phyloP scores from a whole-genome alignment of 2,113 vertebrate genomes.

The Ophthalmolycus amberensis region DNA sequence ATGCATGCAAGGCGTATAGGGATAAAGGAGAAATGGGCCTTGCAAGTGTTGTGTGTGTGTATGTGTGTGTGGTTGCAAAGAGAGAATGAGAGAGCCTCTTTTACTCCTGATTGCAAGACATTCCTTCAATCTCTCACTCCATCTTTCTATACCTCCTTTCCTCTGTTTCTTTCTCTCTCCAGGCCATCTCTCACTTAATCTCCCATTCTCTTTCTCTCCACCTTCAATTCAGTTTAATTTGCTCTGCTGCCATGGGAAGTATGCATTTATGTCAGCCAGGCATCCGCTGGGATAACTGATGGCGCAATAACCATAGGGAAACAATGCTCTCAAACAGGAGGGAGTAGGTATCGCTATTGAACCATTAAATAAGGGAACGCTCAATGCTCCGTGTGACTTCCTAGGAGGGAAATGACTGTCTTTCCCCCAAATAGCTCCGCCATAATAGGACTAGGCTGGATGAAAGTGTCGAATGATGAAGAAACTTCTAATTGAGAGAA shows the following conservation, averaged over 20 bases:
- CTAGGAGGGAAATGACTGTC: slow-evolving; percentile 54
- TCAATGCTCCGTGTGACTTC: slow-evolving; percentile 67
- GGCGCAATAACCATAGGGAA: slow-evolving; percentile 77
- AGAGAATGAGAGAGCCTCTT: slow-evolving; percentile 30
- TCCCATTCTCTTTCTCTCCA: slow-evolving; percentile 52
- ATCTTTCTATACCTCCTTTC: slow-evolving; percentile 14
- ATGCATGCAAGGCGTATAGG: background rate
- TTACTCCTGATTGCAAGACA: slow-evolving; percentile 50
- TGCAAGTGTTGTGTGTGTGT: background rate
- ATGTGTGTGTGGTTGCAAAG: slow-evolving; percentile 19
- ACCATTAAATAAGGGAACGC: slow-evolving; percentile 76
- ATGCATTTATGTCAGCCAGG: slow-evolving; percentile 74
- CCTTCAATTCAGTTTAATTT: slow-evolving; percentile 73
- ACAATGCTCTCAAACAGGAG: slow-evolving; percentile 75
- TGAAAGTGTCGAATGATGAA: slow-evolving; percentile 44
- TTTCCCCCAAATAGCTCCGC: slow-evolving; percentile 51
- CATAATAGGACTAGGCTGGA: slow-evolving; percentile 8
- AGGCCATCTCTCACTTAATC: slow-evolving; percentile 61
- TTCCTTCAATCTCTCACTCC: slow-evolving; percentile 40
- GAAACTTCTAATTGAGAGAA: slow-evolving; percentile 40
- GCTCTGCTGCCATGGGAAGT: slow-evolving; percentile 69
- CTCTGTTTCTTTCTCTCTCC: slow-evolving; percentile 20
- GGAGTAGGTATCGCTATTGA: slow-evolving; percentile 70
- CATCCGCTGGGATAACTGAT: slow-evolving; percentile 73
- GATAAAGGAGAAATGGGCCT: slow-evolving; percentile 16